Percentiles rank a stretch among this genome's conserved stretches.
Evolutionary conservation across 2,888 invertebrate species (phyloP).

Genomic region (Patella caerulea): DNA sequence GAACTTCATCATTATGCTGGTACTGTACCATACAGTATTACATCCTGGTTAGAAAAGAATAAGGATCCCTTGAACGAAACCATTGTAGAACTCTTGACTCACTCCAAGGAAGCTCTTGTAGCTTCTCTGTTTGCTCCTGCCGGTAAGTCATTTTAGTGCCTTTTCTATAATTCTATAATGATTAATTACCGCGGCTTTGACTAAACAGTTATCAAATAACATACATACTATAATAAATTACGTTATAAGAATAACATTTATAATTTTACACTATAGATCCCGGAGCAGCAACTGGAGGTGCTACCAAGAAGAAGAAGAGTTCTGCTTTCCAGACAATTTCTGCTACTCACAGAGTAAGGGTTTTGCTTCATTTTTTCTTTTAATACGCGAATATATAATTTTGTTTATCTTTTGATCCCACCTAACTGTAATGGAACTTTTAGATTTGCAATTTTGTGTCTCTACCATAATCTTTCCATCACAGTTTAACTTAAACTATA

Average conservation of each 20-base stretch:
- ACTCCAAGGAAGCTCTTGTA: conserved; percentile 73
- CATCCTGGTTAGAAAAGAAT: conserved; percentile 99
- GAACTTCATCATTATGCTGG: conserved; percentile 99
- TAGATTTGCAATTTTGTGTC: too few species aligned
- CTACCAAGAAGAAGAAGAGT: conserved; percentile 94
- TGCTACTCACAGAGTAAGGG: conserved; percentile 92
- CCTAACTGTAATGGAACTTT: too few species aligned
- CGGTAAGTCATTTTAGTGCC: not conserved
- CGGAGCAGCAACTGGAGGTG: conserved; percentile 31
- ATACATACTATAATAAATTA: too few species aligned
- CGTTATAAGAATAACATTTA: too few species aligned
- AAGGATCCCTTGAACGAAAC: conserved; percentile 99
- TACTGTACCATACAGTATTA: conserved; percentile 97
- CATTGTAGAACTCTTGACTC: conserved; percentile 97
- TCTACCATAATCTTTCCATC: too few species aligned
- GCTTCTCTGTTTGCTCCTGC: conserved; percentile 52
- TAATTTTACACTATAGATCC: not conserved
- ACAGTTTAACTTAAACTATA: too few species aligned
- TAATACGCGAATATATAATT: too few species aligned
- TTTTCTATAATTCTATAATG: too few species aligned
- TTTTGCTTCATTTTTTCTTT: not conserved
- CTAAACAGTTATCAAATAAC: too few species aligned
- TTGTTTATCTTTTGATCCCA: too few species aligned
- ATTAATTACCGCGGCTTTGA: too few species aligned
- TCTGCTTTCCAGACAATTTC: conserved; percentile 99